phyloP scores from a whole-genome alignment of 2,888 invertebrate genomes.

The Itoplectis maculator region DNA sequence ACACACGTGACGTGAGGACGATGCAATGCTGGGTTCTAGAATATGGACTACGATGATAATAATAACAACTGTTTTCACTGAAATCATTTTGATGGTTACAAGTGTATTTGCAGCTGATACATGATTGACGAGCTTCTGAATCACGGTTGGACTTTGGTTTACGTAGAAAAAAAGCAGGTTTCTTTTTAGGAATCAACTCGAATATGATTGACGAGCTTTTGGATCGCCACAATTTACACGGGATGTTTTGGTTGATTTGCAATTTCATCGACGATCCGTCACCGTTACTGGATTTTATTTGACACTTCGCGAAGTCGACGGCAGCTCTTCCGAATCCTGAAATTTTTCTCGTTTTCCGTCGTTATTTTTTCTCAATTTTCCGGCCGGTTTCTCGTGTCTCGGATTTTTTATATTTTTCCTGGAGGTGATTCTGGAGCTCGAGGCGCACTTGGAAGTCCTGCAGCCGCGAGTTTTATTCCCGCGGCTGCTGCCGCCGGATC shows the following conservation, averaged over 20 bases:
- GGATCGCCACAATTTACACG: no score
- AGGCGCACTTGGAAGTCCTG: background rate
- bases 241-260: background rate
- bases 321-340: background rate
- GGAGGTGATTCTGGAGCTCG: background rate
- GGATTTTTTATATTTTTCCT: background rate
- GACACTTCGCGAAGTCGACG: conserved; percentile 8
- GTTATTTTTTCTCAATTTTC: background rate
- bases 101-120: background rate
- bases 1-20: background rate
- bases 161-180: no score
- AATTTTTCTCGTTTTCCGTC: background rate
- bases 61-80: background rate
- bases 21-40: background rate
- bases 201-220: no score
- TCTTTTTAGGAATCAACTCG: no score
- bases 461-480: background rate
- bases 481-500: no score
- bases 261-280: background rate
- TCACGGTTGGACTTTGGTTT: no score
- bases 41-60: no score
- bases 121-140: no score
- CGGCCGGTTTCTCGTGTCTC: background rate
- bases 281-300: background rate
- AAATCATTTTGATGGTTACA: background rate